A percentile compares a stretch with the other conserved stretches of the same genome.
phyloP scores from a whole-genome alignment of 2,113 vertebrate genomes.

The Clarias gariepinus region DNA sequence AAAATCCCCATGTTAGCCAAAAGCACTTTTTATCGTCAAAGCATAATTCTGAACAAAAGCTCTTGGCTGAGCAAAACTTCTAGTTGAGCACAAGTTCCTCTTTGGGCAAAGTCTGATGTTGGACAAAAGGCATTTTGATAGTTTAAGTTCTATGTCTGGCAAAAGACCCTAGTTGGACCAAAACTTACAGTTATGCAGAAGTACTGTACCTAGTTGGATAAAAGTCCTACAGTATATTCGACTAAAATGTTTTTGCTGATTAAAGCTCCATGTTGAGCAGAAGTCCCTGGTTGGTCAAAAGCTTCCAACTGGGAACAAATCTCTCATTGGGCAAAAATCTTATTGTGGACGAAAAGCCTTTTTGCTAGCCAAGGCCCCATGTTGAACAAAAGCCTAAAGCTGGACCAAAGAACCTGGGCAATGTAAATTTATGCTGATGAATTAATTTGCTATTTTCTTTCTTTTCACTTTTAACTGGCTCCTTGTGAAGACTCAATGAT shows the following conservation, averaged over 20 bases:
- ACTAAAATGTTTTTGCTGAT: not conserved
- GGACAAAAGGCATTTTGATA: not conserved
- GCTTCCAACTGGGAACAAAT: not conserved
- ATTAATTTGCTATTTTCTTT: not conserved
- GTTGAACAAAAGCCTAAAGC: not conserved
- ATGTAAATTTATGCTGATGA: not conserved
- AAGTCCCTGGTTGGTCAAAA: not conserved
- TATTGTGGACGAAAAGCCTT: not conserved
- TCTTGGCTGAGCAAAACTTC: too few relatives aligned
- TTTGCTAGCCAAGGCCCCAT: not conserved
- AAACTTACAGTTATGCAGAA: not conserved
- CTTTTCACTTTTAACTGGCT: not conserved
- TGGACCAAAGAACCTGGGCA: not conserved
- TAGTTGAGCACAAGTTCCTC: not conserved
- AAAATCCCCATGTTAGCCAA: not conserved
- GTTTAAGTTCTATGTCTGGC: not conserved
- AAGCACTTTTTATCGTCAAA: too few relatives aligned
- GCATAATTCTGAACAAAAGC: too few relatives aligned
- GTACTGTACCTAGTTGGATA: not conserved
- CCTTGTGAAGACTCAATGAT: not conserved
- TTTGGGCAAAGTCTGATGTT: not conserved
- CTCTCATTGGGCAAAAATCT: not conserved
- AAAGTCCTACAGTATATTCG: not conserved
- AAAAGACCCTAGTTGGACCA: not conserved
- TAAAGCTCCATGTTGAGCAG: not conserved